These are phyloP conservation scores for Drosophila lutescens DNA, from an alignment of 2,888 invertebrate species.

Conservation along the genomic window DNA sequence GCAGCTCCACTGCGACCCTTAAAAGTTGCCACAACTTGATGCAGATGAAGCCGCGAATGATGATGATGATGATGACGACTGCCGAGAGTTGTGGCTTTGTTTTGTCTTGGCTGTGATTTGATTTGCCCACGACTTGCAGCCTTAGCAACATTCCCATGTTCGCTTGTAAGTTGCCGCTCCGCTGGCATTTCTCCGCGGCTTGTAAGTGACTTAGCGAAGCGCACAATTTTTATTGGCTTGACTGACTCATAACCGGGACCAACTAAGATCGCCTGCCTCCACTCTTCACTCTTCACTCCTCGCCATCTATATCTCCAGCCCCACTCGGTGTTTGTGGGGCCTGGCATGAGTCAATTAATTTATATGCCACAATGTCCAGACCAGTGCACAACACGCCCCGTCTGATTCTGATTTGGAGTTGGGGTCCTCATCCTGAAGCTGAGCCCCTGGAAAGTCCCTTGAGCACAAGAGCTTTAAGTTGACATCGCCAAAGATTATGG, in stretches of 20 bases:
- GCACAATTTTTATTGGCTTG: slow-evolving; percentile 55
- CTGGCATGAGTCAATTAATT: slow-evolving; percentile 74
- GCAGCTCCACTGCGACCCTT: slow-evolving; percentile 40
- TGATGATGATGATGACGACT: slow-evolving; percentile 34
- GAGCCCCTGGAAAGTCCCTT: slow-evolving; percentile 14
- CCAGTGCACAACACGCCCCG: slow-evolving; percentile 63
- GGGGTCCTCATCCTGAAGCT: background rate
- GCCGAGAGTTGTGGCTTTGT: slow-evolving; percentile 40
- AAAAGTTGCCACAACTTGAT: slow-evolving; percentile 48
- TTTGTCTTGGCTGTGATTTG: slow-evolving; percentile 56
- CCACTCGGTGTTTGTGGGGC: slow-evolving; percentile 25
- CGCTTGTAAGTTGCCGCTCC: slow-evolving; percentile 48
- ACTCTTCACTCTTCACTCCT: background rate
- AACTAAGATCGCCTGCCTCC: slow-evolving; percentile 20
- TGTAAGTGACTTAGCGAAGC: slow-evolving; percentile 66
- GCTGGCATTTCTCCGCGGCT: slow-evolving; percentile 39
- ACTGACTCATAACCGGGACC: slow-evolving; percentile 52
- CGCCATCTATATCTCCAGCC: background rate
- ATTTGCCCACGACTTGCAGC: slow-evolving; percentile 59
- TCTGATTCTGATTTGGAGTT: slow-evolving; percentile 36
- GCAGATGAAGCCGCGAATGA: slow-evolving; percentile 44
- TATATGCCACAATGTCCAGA: slow-evolving; percentile 68
- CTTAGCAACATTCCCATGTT: slow-evolving; percentile 62
- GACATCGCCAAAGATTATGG: slow-evolving; percentile 56
- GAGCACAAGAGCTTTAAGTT: slow-evolving; percentile 45